Conservation (phyloP, 2,888 invertebrate species). For the Tanytarsus gracilentus region DNA sequence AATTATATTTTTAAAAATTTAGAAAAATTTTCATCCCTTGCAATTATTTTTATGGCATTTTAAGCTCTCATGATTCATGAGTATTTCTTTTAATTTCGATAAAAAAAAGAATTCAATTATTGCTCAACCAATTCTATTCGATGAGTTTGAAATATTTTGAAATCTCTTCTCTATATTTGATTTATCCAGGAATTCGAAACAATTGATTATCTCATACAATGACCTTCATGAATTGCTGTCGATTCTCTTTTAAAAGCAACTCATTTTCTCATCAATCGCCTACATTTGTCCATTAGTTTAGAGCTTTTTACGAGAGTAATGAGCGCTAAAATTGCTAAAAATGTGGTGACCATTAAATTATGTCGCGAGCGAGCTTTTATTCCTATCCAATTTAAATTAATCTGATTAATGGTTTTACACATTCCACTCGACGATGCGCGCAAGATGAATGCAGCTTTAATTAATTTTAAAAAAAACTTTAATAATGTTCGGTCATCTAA, state of each 20-base stretch:
- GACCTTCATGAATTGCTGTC: not conserved
- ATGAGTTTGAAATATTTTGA: not conserved
- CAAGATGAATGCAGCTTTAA: not conserved
- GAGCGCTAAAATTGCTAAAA: too few relatives aligned
- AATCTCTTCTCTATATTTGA: too few relatives aligned
- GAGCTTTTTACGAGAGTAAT: too few relatives aligned
- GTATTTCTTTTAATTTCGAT: too few relatives aligned
- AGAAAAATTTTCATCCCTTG: too few relatives aligned
- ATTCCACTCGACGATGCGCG: conserved; percentile 10
- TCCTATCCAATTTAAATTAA: conserved; percentile 6
- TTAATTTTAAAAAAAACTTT: not conserved
- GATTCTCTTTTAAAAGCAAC: not conserved
- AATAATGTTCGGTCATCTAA: conserved; percentile 15
- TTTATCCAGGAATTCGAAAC: not conserved
- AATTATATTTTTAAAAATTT: too few relatives aligned
- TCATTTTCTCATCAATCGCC: too few relatives aligned
- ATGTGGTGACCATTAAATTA: too few relatives aligned
- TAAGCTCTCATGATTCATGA: too few relatives aligned
- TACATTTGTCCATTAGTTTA: too few relatives aligned
- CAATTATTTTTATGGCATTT: too few relatives aligned
- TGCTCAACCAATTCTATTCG: not conserved
- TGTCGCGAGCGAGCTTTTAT: too few relatives aligned
- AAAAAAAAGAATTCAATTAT: not conserved
- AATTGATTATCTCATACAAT: conserved; percentile 6
- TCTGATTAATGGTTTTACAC: conserved; percentile 22